These are phyloP conservation scores for Drosophila rhopaloa DNA, from an alignment of 1,140 invertebrate genomes.

Conservation along the genomic window DNA sequence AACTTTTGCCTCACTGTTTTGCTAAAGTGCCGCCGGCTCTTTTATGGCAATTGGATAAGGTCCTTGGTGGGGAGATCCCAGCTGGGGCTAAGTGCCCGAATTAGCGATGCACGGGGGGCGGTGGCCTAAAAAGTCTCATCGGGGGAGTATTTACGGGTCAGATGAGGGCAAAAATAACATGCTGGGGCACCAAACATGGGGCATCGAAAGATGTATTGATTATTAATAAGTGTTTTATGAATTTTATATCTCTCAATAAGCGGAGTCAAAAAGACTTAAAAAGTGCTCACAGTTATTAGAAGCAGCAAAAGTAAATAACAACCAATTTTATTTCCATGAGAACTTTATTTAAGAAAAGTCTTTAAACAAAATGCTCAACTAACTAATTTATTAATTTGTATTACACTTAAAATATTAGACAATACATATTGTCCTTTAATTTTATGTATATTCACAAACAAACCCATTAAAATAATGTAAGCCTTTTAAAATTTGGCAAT, in stretches of 20 bases:
- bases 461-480: no score
- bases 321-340: no score
- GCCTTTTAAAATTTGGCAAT: neutral
- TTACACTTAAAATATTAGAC: no score
- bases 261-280: neutral
- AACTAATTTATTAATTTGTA: no score
- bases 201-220: slow-evolving; percentile 8
- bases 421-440: no score
- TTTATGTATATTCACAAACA: no score
- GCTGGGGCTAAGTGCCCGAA: slow-evolving; percentile 72
- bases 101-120: slow-evolving; percentile 51
- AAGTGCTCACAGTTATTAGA: no score
- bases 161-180: slow-evolving; percentile 3
- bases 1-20: slow-evolving; percentile 54
- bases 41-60: slow-evolving; percentile 74
- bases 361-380: no score
- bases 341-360: no score
- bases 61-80: slow-evolving; percentile 52
- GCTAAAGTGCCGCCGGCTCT: slow-evolving; percentile 59
- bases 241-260: neutral
- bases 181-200: neutral
- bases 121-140: slow-evolving; percentile 8
- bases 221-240: slow-evolving; percentile 7
- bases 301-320: no score
- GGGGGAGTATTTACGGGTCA: slow-evolving; percentile 20